Base-by-base conservation (phyloP, 23 tunicate species). In the Trididemnum nubilum region DNA sequence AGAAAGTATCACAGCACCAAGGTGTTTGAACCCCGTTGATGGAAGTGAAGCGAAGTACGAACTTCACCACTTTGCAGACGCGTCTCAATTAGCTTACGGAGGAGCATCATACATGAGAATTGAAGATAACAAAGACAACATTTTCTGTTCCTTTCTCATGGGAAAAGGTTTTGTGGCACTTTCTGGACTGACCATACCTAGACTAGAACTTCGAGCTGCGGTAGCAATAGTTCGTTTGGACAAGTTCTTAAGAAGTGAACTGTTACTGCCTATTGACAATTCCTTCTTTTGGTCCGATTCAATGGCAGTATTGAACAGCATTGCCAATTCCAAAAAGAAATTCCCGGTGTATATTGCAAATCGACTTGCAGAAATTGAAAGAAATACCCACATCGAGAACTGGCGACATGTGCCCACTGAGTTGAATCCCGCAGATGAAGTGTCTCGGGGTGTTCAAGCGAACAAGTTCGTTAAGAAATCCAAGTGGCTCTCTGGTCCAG, bases 341-440 rank as follows among this genome's bases (percentile, higher is more conserved):
- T 44, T 44, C 15, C 54, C 54, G 54, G 54, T 44, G 4, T 61
- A 12, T 61, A 22, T 24, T 61, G 67, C 67, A 22, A 61, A 61
- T 25, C 25, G 67, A 3, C 67, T 61, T 61, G 67, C 67, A 22
- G 67, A 21, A 22, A 61, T 61, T 21, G 67, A 61, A 22, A 15
- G 76, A 26, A 44, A 70, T 33, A 70, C 23, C 44, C 3, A 35
- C 4, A 5, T n/a, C 5, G 26, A 35, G n/a, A 23, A 70, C 5
- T 70, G 76, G 76, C 27, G 76, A n/a, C 26, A 70, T n/a, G 76
- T 70, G 18, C 44, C 76, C 3, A 7, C 76, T 25, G 44, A 28
- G 4, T 35, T 33, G 4, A 70, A 70, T 7, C 76, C 76, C 3
- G 76, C 76, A 7, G 40, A 70, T 70, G 39, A 70, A 15, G 76